phyloP scores from a whole-genome alignment of 1,140 invertebrate genomes.

The Aphelinus atriplicis region DNA sequence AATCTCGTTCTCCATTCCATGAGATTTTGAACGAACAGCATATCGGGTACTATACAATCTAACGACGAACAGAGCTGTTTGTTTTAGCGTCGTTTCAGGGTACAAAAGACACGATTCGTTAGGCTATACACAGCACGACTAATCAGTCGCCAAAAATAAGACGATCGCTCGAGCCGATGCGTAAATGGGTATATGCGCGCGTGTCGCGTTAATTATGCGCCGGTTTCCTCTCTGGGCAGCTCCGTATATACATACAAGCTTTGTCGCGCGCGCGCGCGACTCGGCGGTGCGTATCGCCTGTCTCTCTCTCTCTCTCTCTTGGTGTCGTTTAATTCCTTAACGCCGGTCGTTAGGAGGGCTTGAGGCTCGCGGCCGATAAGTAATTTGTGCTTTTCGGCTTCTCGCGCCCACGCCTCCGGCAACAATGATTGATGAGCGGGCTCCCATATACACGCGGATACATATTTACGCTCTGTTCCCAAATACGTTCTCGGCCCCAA shows the following conservation, averaged over 20 bases:
- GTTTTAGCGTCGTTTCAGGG: no score
- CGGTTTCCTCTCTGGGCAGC: no score
- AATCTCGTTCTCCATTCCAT: no score
- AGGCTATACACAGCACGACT: no score
- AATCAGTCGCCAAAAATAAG: background rate
- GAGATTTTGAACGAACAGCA: no score
- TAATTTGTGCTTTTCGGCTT: conserved; percentile 49
- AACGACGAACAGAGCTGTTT: no score
- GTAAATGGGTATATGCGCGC: no score
- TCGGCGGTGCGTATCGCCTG: background rate
- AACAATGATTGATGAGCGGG: conserved; percentile 60
- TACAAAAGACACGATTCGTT: no score
- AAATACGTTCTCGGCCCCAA: conserved; percentile 53
- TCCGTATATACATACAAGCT: background rate
- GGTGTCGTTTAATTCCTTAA: conserved; percentile 23
- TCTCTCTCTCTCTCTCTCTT: background rate
- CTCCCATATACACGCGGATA: background rate
- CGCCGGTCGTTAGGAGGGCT: background rate
- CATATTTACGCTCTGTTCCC: conserved; percentile 54
- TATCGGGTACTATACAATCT: no score
- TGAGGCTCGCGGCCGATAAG: conserved; percentile 45
- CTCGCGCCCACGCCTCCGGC: conserved; percentile 40
- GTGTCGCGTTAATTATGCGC: no score
- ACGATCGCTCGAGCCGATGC: background rate
- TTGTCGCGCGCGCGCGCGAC: background rate